Evolutionary conservation across 2,113 vertebrate genomes (phyloP).

Genomic region (Haliaeetus leucogaster): DNA sequence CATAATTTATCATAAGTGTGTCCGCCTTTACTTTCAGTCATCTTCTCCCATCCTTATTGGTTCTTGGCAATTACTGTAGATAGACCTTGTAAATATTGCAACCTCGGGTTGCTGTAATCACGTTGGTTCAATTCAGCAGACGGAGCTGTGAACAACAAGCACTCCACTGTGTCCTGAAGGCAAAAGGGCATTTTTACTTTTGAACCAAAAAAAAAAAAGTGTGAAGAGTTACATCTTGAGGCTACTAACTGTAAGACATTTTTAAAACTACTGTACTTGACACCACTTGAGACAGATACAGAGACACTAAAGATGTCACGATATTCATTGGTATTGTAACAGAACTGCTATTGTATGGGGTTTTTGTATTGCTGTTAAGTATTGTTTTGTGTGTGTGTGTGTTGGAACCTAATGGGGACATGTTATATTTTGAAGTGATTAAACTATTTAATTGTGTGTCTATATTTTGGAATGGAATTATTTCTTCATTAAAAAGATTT

Average conservation of each 20-base stretch:
- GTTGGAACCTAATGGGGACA: constrained; percentile 84
- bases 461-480: constrained; percentile 90
- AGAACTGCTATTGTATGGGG: constrained; percentile 81
- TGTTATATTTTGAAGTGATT: constrained; percentile 91
- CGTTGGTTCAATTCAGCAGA: constrained; percentile 69
- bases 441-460: constrained; percentile 90
- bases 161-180: constrained; percentile 72
- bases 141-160: constrained; percentile 63
- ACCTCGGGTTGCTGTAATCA: constrained; percentile 65
- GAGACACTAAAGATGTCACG: constrained; percentile 78
- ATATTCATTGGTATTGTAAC: constrained; percentile 84
- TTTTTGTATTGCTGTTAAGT: constrained; percentile 88
- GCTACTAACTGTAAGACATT: constrained; percentile 73
- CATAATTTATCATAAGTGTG: constrained; percentile 77
- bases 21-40: constrained; percentile 75
- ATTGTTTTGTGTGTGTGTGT: constrained; percentile 79
- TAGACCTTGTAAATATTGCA: constrained; percentile 80
- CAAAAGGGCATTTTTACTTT: constrained; percentile 76
- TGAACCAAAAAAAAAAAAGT: constrained; percentile 72
- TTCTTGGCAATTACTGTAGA: constrained; percentile 79
- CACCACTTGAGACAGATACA: constrained; percentile 74
- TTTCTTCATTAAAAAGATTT: constrained; percentile 90
- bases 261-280: constrained; percentile 82
- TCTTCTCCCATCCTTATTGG: constrained; percentile 72
- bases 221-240: constrained; percentile 71